phyloP scores from a whole-genome alignment of 2,888 invertebrate species.

The Pollenia amentaria region DNA sequence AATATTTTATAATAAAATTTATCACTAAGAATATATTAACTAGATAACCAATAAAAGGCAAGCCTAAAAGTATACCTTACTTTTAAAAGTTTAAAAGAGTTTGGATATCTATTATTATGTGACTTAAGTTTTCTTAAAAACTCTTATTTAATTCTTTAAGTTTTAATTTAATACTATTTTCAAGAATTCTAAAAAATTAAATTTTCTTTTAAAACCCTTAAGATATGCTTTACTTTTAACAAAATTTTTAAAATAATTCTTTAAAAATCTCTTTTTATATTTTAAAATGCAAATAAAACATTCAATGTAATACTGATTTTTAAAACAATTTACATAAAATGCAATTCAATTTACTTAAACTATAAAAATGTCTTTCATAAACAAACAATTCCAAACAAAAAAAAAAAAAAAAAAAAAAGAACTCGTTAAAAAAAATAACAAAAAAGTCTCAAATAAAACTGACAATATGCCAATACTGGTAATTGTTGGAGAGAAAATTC shows the following conservation, averaged over 20 bases:
- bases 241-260: not conserved
- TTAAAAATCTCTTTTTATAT: not conserved
- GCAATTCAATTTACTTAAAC: slow-evolving; percentile 67
- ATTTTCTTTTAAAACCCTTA: not conserved
- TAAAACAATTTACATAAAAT: slow-evolving; percentile 57
- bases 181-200: not conserved
- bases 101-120: no score
- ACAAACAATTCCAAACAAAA: slow-evolving; percentile 37
- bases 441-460: slow-evolving; percentile 63
- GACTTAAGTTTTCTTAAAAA: no score
- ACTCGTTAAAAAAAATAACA: slow-evolving; percentile 33
- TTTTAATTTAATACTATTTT: not conserved
- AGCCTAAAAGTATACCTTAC: no score
- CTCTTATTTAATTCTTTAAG: not conserved
- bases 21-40: no score
- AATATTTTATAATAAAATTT: no score
- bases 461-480: slow-evolving; percentile 74
- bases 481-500: slow-evolving; percentile 64
- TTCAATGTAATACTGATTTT: slow-evolving; percentile 9
- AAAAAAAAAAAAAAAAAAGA: not conserved
- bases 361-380: slow-evolving; percentile 60
- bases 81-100: no score
- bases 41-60: no score
- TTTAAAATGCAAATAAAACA: slow-evolving; percentile 10
- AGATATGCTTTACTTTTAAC: not conserved